Percentiles rank a stretch among this genome's conserved stretches.
Evolutionary conservation across 2,113 vertebrate species (phyloP).

Genomic region (Balaenoptera acutorostrata): DNA sequence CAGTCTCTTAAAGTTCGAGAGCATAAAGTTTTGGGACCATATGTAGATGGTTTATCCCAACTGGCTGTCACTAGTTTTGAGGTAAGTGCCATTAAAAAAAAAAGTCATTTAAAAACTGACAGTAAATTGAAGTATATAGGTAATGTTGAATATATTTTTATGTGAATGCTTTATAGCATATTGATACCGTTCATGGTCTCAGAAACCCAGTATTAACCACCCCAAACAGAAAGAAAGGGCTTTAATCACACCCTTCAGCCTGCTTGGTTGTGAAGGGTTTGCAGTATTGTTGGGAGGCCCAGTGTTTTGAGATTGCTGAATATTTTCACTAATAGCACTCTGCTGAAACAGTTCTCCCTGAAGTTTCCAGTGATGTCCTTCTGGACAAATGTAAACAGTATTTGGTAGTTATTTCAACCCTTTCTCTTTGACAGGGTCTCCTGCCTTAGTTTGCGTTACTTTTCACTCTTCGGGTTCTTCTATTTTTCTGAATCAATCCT

Average conservation of each 20-base stretch:
- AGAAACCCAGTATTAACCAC: neutral
- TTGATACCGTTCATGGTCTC: neutral
- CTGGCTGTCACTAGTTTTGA: slow-evolving; percentile 96
- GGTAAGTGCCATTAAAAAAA: slow-evolving; percentile 79
- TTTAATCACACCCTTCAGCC: too few species aligned
- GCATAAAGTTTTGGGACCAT: slow-evolving; percentile 97
- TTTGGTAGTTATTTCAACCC: neutral
- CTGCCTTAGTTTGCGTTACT: neutral
- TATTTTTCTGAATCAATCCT: neutral
- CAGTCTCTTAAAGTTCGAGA: slow-evolving; percentile 97
- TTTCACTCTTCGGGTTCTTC: neutral
- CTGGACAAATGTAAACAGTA: neutral
- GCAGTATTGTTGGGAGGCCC: neutral
- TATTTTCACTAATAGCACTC: neutral
- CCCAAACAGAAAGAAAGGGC: neutral
- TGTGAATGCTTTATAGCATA: neutral
- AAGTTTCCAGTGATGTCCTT: neutral
- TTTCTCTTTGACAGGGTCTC: neutral
- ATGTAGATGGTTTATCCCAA: slow-evolving; percentile 97
- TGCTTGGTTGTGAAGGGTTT: neutral
- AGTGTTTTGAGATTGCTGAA: neutral
- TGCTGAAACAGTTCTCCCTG: neutral
- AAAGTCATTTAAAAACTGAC: neutral
- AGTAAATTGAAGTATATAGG: neutral
- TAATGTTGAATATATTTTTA: neutral